A percentile compares a stretch with the other conserved stretches of the same genome.
phyloP scores from a whole-genome alignment of 2,113 vertebrate species.

The Sialia sialis region DNA sequence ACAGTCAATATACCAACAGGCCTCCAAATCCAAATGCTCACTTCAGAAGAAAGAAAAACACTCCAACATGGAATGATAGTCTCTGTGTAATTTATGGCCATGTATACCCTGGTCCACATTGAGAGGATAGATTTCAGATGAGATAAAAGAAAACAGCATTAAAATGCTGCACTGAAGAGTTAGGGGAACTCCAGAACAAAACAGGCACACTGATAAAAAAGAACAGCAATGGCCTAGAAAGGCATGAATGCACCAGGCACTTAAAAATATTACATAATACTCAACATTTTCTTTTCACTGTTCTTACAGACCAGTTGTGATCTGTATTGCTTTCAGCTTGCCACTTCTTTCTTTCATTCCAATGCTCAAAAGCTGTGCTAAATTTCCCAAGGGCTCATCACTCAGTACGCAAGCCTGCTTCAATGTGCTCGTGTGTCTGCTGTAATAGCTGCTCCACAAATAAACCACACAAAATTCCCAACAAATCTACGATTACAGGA shows the following conservation, averaged over 20 bases:
- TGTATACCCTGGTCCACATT: not conserved
- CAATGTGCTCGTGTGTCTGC: not conserved
- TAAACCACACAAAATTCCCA: not conserved
- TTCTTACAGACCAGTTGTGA: not conserved
- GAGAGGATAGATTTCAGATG: not conserved
- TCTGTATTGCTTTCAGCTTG: not conserved
- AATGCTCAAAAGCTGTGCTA: not conserved
- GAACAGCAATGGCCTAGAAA: not conserved
- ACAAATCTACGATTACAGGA: not conserved
- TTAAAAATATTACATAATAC: not conserved
- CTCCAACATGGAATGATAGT: not conserved
- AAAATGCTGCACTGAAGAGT: not conserved
- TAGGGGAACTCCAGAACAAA: not conserved
- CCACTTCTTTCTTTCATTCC: not conserved
- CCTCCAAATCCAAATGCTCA: not conserved
- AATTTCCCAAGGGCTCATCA: conserved; percentile 1
- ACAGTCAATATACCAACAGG: not conserved
- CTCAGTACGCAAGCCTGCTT: not conserved
- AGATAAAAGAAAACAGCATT: not conserved
- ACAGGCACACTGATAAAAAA: not conserved
- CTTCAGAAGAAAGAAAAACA: not conserved
- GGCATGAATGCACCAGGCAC: not conserved
- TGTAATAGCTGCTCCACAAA: not conserved
- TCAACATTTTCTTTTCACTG: not conserved
- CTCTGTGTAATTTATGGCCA: not conserved